Percentiles rank a stretch among this genome's conserved stretches.
phyloP scores from a whole-genome alignment of 2,888 invertebrate genomes.

The Dicycla oo region DNA sequence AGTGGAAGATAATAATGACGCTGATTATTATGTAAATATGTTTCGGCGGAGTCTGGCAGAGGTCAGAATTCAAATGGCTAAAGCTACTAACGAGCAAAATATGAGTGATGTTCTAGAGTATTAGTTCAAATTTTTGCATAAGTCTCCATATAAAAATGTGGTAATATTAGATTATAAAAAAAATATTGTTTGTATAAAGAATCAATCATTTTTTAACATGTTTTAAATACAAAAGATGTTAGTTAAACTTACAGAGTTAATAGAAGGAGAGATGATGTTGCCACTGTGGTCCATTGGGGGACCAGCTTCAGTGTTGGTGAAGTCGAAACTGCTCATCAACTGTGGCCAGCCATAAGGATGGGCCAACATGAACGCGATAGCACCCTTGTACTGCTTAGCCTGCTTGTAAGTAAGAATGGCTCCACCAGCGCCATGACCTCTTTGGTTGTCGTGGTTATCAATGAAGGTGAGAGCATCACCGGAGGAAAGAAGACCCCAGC shows the following conservation, averaged over 20 bases:
- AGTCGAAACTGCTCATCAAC: conserved; percentile 96
- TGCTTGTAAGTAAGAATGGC: conserved; percentile 93
- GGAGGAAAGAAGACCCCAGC: conserved; percentile 92
- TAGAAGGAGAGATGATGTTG: conserved; percentile 92
- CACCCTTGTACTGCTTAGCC: conserved; percentile 93
- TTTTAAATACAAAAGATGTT: neutral
- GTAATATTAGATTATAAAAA: neutral
- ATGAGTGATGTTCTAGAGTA: neutral
- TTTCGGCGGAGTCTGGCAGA: neutral
- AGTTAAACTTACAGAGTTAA: conserved; percentile 89
- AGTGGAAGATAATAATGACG: neutral
- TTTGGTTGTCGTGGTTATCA: conserved; percentile 98
- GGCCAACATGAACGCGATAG: conserved; percentile 96
- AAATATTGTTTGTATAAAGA: neutral
- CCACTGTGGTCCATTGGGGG: conserved; percentile 92
- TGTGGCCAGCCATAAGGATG: conserved; percentile 95
- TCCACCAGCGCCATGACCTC: conserved; percentile 92
- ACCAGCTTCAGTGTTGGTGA: conserved; percentile 91
- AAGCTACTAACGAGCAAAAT: neutral
- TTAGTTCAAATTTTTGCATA: neutral
- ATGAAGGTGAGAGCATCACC: conserved; percentile 93
- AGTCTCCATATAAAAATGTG: neutral
- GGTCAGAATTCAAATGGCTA: neutral
- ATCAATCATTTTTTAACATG: neutral
- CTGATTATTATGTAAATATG: neutral